These are phyloP conservation scores for Anodontia alba DNA, from an alignment of 2,888 invertebrate species.

Conservation along the genomic window DNA sequence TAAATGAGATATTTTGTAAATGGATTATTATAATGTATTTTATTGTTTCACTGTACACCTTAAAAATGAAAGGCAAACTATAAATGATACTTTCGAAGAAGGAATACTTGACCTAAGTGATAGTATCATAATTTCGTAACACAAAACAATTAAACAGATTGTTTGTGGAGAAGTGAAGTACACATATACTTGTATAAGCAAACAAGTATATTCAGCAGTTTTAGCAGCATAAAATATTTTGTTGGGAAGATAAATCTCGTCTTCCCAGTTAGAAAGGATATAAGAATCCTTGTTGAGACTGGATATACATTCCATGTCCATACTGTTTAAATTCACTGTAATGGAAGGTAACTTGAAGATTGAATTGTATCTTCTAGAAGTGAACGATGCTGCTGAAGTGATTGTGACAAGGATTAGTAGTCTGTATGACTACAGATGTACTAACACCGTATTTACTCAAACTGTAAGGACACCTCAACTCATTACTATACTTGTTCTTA, in stretches of 20 bases:
- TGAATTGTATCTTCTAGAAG: background rate
- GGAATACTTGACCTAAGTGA: background rate
- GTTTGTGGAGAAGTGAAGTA: background rate
- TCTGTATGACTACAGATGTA: no score
- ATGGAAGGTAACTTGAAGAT: background rate
- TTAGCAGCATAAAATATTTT: no score
- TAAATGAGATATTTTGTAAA: slow-evolving; percentile 5
- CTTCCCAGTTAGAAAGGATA: background rate
- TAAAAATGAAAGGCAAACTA: background rate
- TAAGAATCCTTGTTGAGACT: background rate
- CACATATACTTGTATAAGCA: no score
- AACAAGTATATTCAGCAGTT: no score
- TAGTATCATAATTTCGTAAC: background rate
- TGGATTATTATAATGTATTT: background rate
- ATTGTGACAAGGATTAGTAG: no score
- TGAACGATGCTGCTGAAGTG: background rate
- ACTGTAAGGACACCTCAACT: no score
- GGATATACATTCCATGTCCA: background rate
- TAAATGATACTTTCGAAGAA: background rate
- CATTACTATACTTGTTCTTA: no score
- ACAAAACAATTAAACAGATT: slow-evolving; percentile 10
- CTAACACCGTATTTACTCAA: no score
- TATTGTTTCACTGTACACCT: slow-evolving; percentile 14
- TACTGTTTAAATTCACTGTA: background rate
- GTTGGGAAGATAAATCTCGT: no score